Conservation (phyloP, 2,797 vertebrate species). For the Melanotaenia nigrans region DNA sequence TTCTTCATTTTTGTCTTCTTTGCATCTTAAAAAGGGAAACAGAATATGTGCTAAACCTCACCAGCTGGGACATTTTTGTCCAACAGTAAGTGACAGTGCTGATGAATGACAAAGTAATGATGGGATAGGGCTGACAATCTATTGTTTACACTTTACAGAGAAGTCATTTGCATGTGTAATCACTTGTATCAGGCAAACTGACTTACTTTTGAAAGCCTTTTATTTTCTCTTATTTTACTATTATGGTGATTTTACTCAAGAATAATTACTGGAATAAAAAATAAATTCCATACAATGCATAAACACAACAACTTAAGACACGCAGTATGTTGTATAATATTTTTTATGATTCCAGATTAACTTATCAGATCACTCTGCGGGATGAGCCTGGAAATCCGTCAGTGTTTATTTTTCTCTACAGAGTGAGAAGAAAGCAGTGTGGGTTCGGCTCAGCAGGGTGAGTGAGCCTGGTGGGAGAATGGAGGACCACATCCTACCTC, state of each 20-base stretch:
- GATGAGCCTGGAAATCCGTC: conserved; percentile 24
- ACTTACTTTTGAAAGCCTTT: neutral
- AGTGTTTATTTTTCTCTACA: conserved; percentile 32
- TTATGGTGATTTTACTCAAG: neutral
- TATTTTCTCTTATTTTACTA: neutral
- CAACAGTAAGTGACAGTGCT: neutral
- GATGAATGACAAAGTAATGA: neutral
- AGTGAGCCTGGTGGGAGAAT: conserved; percentile 51
- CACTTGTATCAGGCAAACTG: neutral
- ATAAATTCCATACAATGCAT: neutral
- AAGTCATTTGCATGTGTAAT: neutral
- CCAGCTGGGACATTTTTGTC: neutral
- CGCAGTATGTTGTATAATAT: neutral
- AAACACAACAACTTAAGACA: neutral
- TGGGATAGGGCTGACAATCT: no score
- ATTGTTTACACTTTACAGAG: neutral
- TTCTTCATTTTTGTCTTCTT: conserved; percentile 11
- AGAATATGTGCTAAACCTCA: conserved; percentile 10
- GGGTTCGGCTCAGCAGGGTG: conserved; percentile 51
- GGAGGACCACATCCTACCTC: conserved; percentile 66
- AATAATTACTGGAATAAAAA: neutral
- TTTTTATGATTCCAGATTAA: neutral
- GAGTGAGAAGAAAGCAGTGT: conserved; percentile 37
- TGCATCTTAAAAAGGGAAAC: neutral
- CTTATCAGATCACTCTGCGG: conserved; percentile 13